phyloP scores from a whole-genome alignment of 2,113 vertebrate genomes.

The Argyrosomus japonicus region DNA sequence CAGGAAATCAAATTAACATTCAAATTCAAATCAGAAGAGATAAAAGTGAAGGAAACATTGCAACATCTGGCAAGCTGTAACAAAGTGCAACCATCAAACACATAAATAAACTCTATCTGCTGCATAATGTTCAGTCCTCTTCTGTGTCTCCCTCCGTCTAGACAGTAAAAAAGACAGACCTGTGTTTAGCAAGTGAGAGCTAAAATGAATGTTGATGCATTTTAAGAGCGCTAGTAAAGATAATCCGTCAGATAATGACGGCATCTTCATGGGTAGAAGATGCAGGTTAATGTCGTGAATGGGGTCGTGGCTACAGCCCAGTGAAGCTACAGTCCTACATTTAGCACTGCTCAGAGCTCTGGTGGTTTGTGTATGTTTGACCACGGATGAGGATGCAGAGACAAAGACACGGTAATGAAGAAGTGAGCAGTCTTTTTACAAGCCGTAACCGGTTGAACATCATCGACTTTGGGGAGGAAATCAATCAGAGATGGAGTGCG shows the following conservation, averaged over 20 bases:
- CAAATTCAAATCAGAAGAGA: background rate
- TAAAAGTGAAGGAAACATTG: background rate
- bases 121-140: background rate
- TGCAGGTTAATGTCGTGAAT: background rate
- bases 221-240: slow-evolving; percentile 9
- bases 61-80: background rate
- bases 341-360: background rate
- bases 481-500: slow-evolving; percentile 73
- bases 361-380: slow-evolving; percentile 8
- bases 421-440: slow-evolving; percentile 45
- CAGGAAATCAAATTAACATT: background rate
- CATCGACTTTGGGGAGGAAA: slow-evolving; percentile 71
- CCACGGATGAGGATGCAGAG: slow-evolving; percentile 17
- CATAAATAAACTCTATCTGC: background rate
- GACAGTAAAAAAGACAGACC: slow-evolving; percentile 1
- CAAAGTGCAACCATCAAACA: background rate
- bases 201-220: background rate
- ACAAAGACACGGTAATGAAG: slow-evolving; percentile 44
- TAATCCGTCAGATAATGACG: slow-evolving; percentile 15
- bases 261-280: background rate
- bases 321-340: background rate
- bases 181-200: background rate
- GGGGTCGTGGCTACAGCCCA: background rate
- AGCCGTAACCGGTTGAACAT: slow-evolving; percentile 56
- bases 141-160: background rate